Base-by-base conservation (phyloP, 1,140 invertebrate genomes). In the Pollicipes pollicipes region DNA sequence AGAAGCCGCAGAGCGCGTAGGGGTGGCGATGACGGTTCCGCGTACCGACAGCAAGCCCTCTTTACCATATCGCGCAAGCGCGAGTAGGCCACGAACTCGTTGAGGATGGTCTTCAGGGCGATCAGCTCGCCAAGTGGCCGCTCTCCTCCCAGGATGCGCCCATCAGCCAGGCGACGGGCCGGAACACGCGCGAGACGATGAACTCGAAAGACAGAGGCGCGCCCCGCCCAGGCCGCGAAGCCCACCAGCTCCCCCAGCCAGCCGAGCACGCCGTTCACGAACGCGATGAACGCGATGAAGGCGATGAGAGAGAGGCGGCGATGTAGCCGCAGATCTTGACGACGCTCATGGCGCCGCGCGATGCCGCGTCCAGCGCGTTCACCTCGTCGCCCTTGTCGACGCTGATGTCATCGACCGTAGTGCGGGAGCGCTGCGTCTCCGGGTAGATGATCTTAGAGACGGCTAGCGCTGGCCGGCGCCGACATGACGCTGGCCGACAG, bases 401-500 rank as follows among this genome's bases (percentile, higher is more conserved):
- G 68, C 76, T 73, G 27, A 83, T 80, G 67, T 86, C 85, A 67
- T 89, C 83, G 0, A 85, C 83, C 0, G 83, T 85, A 1, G 91
- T 90, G 73, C 85, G 80, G 3, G 88, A 87, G 70, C 86, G 81
- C 76, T 90, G 86, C 0, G 87, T 90, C 82, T 98, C 95, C 0
- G 95, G 95, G 81, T 91, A 90, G 74, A 95, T 84, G 10, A 98
- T 80, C 80, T 98, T 98, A 0, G 92, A 86, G 72, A 87, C 89
- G 75, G 89, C 90, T 6, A 98, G 80, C 0, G 94, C 88, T n/a
- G 30, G 91, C 91, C 0, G 95, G 93, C 0, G 95, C 95, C 0
- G 93, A 91, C 95, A 98, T 97, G 0, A 97, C 86, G 67, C 90
- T 93, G 0, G 95, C 93, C 0, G 92, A 92, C 68, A 98, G 86